Conservation (phyloP, 2,888 invertebrate genomes). For the Drosophila maculinotata region DNA sequence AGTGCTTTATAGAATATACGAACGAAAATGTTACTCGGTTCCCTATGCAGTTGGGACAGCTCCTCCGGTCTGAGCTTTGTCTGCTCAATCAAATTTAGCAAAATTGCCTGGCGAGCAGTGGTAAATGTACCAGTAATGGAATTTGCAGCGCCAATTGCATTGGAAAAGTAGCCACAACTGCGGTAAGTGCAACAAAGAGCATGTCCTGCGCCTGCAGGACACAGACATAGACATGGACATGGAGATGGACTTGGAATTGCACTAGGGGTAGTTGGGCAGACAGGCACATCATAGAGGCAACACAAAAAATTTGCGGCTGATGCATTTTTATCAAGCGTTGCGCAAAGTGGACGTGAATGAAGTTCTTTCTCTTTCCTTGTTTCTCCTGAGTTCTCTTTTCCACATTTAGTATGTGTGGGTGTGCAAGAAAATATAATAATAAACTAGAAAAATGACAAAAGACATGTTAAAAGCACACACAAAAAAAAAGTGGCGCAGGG, state of each 20-base stretch:
- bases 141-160: slow-evolving; percentile 71
- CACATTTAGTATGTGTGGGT: slow-evolving; percentile 25
- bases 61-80: slow-evolving; percentile 21
- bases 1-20: slow-evolving; percentile 11
- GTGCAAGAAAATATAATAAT: slow-evolving; percentile 68
- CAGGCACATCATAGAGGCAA: slow-evolving; percentile 53
- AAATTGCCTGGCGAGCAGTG: slow-evolving; percentile 61
- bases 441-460: slow-evolving; percentile 74
- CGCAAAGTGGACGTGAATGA: slow-evolving; percentile 53
- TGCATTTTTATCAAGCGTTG: slow-evolving; percentile 68
- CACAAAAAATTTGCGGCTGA: slow-evolving; percentile 65
- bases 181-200: slow-evolving; percentile 50
- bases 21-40: slow-evolving; percentile 6
- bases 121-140: slow-evolving; percentile 61
- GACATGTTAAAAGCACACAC: slow-evolving; percentile 70
- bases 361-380: slow-evolving; percentile 13
- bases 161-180: slow-evolving; percentile 67
- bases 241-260: not conserved
- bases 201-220: slow-evolving; percentile 55
- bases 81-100: slow-evolving; percentile 59
- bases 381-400: no score
- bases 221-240: slow-evolving; percentile 20
- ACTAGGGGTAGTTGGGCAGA: slow-evolving; percentile 1
- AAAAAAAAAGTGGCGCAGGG: slow-evolving; percentile 29
- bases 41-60: not conserved